phyloP scores from a whole-genome alignment of 64 coral and sea anemone genomes.

The Cladopsammia gracilis region DNA sequence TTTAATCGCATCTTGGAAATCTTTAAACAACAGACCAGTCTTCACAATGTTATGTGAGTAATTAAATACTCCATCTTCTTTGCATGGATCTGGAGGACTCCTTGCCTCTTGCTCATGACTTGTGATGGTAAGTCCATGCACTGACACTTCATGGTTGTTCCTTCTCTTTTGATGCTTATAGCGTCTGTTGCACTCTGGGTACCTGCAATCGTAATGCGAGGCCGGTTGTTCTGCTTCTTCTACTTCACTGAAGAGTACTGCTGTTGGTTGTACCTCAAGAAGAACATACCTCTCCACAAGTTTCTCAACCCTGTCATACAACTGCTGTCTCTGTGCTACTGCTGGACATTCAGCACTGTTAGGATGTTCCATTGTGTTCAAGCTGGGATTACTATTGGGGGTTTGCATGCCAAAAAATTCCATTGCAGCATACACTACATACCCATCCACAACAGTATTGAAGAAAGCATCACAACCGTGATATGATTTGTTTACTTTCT shows the following conservation, averaged over 20 bases:
- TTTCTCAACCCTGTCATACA: background rate
- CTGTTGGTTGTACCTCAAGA: background rate
- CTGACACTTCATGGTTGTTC: slow-evolving; percentile 24
- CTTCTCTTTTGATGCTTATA: background rate
- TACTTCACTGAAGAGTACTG: background rate
- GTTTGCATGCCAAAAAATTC: slow-evolving; percentile 62
- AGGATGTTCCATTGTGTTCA: background rate
- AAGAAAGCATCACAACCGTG: slow-evolving; percentile 67
- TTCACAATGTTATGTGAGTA: slow-evolving; percentile 45
- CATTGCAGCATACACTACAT: slow-evolving; percentile 52
- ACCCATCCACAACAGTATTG: slow-evolving; percentile 54
- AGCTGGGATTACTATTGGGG: slow-evolving; percentile 11
- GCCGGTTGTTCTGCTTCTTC: background rate
- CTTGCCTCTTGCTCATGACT: background rate
- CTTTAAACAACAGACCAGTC: slow-evolving; percentile 41
- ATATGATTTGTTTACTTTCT: slow-evolving; percentile 56
- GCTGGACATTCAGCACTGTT: background rate
- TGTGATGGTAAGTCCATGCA: slow-evolving; percentile 3
- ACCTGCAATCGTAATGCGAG: background rate
- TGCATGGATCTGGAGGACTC: slow-evolving; percentile 11
- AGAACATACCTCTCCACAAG: slow-evolving; percentile 2
- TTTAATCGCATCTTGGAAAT: slow-evolving; percentile 69
- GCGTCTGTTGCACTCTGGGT: background rate
- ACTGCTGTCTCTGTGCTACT: background rate
- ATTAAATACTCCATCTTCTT: slow-evolving; percentile 59